Conservation (phyloP, 1,140 invertebrate species). For the Holcopasites calliopsidis region DNA sequence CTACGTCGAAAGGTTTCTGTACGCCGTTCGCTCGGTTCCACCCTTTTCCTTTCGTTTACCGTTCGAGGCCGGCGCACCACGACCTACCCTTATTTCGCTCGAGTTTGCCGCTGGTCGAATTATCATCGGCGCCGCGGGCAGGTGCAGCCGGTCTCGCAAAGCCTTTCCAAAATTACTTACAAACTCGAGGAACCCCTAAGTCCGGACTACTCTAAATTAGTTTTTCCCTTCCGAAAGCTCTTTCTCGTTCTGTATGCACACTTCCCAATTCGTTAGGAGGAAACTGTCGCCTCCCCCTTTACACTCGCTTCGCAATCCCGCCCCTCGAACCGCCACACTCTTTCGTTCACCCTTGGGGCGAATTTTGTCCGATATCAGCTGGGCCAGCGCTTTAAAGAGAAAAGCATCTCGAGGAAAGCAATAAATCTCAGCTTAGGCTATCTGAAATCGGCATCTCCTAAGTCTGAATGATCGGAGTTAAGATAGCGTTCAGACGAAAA, state of each 20-base stretch:
- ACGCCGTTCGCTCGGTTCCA: background rate
- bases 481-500: slow-evolving; percentile 13
- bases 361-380: background rate
- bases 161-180: slow-evolving; percentile 43
- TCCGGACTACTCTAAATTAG: slow-evolving; percentile 44
- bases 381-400: background rate
- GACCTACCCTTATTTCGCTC: slow-evolving; percentile 16
- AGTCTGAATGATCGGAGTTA: background rate
- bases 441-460: background rate
- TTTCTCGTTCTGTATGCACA: slow-evolving; percentile 19
- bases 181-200: slow-evolving; percentile 16
- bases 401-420: background rate
- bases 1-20: background rate
- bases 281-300: background rate
- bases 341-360: too few species aligned
- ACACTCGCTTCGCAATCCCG: background rate
- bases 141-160: slow-evolving; percentile 17
- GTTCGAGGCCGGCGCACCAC: background rate
- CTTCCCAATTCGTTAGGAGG: slow-evolving; percentile 36
- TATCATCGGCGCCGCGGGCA: slow-evolving; percentile 21
- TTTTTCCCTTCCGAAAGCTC: slow-evolving; percentile 25
- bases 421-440: background rate
- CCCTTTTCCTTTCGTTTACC: background rate
- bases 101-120: slow-evolving; percentile 18
- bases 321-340: background rate